Conservation (phyloP, 2,797 vertebrate genomes). For the Sandelia bainsii region DNA sequence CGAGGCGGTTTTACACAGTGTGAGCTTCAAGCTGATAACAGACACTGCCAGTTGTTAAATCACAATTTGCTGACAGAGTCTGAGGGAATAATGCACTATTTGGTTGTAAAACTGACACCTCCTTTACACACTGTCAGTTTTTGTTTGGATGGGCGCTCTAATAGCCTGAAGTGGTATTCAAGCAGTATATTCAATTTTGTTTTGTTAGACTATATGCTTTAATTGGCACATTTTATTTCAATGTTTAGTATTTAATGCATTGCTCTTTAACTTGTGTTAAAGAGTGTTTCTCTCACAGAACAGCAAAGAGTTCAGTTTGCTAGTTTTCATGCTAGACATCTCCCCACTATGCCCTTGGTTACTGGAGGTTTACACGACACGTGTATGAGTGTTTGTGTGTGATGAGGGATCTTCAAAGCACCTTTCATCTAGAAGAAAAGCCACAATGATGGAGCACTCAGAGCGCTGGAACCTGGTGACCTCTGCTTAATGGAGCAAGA, state of each 20-base stretch:
- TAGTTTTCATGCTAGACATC: constrained; percentile 8
- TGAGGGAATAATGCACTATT: constrained; percentile 64
- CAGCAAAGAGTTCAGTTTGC: background rate
- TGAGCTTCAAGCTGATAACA: constrained; percentile 75
- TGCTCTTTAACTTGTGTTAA: background rate
- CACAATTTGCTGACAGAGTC: constrained; percentile 76
- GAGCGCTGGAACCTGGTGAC: constrained; percentile 67
- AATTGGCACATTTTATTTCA: constrained; percentile 24
- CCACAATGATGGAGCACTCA: constrained; percentile 75
- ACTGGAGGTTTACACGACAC: constrained; percentile 15
- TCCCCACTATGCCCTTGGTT: constrained; percentile 2
- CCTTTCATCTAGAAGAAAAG: constrained; percentile 73
- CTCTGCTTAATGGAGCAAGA: constrained; percentile 77
- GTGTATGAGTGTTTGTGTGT: constrained; percentile 28
- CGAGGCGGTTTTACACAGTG: constrained; percentile 65
- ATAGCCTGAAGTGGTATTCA: constrained; percentile 36
- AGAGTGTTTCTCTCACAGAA: too few relatives aligned
- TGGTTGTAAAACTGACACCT: constrained; percentile 70
- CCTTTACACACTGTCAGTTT: constrained; percentile 57
- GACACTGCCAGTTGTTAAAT: constrained; percentile 72
- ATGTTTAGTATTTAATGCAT: background rate
- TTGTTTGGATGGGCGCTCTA: constrained; percentile 51
- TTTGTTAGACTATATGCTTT: constrained; percentile 11
- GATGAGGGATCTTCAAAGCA: constrained; percentile 67
- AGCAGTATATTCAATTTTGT: constrained; percentile 18